Base-by-base conservation (phyloP, 2,797 vertebrate species). In the Arrhamphus sclerolepis region DNA sequence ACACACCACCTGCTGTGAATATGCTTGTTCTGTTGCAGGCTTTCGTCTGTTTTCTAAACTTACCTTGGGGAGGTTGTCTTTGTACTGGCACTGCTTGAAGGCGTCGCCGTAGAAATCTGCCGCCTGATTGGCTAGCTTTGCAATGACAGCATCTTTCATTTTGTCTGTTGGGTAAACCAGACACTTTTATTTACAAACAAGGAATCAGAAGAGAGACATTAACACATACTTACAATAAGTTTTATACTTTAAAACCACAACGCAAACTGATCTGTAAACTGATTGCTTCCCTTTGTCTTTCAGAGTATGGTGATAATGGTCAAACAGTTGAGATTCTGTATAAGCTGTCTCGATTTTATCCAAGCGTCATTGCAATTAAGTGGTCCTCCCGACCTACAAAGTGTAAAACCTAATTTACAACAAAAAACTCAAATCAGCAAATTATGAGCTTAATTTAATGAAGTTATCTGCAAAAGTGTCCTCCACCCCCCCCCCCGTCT, bases 141-240 rank as follows among this genome's bases (percentile, higher is more conserved):
- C 97, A 53, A 99, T 96, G 72, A 98, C 93, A n/a, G 91, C 97
- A 44, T 98, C 97, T 89, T 98, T 99, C 97, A 99, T 99, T 85
- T 94, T 98, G 89, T 99, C 98, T 99, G 78, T 31, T 13, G 43
- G 26, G 28, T 19, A 17, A 75, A 72, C 3, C 21, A 62, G 20
- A 1, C 7, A 11, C 19, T 26, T 68, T 65, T 39, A 48, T 68
- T 65, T 39, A 48, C 14, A 69, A 17, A 16, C n/a, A 14, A 44
- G 20, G 11, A 8, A 1, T 4, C 14, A 43, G 8, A 46, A 2
- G 13, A 54, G 11, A 61, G 21, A 49, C 0, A 9, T 55, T 7
- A 55, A 34, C 50, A 34, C 5, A 53, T 53, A 38, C 22, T 10
- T 2, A 16, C 41, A n/a, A 56, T 39, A 20, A 47, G 4, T 50